Evolutionary conservation across 2,888 invertebrate species (phyloP).

Genomic region (Encarsia formosa): DNA sequence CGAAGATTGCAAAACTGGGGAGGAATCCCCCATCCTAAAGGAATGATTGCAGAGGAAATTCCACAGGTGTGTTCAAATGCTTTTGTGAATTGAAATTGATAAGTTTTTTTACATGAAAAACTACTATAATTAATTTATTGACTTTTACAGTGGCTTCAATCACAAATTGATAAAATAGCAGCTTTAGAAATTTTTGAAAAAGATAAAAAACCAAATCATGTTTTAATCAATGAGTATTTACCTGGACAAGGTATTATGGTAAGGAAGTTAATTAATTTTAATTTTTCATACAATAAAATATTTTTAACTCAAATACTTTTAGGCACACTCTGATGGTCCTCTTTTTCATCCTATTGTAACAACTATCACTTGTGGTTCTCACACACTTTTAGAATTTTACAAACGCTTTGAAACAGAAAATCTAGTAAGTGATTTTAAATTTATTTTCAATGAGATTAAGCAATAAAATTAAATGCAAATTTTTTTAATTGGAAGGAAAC

Average conservation of each 20-base stretch:
- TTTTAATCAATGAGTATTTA: conserved; percentile 89
- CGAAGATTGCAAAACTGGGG: conserved; percentile 97
- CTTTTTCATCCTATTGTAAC: conserved; percentile 89
- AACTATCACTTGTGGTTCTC: conserved; percentile 88
- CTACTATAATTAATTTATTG: neutral
- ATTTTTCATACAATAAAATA: conserved; percentile 1
- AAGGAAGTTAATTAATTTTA: no score
- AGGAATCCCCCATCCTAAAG: conserved; percentile 87
- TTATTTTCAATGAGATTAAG: neutral
- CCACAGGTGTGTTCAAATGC: conserved; percentile 52
- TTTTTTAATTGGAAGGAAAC: conserved; percentile 32
- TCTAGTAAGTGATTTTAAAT: conserved; percentile 29
- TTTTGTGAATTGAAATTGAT: no score
- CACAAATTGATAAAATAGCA: conserved; percentile 67
- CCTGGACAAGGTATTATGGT: conserved; percentile 94
- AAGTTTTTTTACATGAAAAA: neutral
- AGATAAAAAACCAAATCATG: conserved; percentile 77
- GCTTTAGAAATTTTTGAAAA: conserved; percentile 66
- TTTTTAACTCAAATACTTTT: conserved; percentile 7
- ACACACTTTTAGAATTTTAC: conserved; percentile 84
- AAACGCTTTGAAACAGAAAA: conserved; percentile 52
- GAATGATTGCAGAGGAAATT: conserved; percentile 87
- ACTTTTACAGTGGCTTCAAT: conserved; percentile 66
- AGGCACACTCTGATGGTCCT: conserved; percentile 93
- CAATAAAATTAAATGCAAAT: neutral